Evolutionary conservation across 2,113 vertebrate species (phyloP).

Genomic region (Reinhardtius hippoglossoides): DNA sequence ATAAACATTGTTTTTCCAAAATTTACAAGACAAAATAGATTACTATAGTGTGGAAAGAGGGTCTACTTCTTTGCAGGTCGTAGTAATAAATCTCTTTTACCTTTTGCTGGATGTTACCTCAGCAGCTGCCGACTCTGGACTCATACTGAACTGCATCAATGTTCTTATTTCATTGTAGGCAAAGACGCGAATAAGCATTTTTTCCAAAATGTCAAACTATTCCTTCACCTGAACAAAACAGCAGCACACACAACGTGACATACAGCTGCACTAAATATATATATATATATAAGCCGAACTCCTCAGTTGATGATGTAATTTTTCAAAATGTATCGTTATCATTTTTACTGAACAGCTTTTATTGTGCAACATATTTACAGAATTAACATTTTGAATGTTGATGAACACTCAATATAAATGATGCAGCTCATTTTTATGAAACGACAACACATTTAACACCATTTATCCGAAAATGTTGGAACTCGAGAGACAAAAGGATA

Average conservation of each 20-base stretch:
- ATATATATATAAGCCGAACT: not conserved
- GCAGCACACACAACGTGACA: not conserved
- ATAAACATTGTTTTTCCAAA: no score
- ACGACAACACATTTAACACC: conserved; percentile 46
- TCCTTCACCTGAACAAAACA: conserved; percentile 11
- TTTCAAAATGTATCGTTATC: not conserved
- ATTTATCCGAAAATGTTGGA: conserved; percentile 34
- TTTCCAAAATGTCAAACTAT: conserved; percentile 14
- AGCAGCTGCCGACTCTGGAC: not conserved
- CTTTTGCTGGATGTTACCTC: not conserved
- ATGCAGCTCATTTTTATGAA: conserved; percentile 33
- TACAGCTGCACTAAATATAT: not conserved
- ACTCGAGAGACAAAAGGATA: conserved; percentile 57
- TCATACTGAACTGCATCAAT: not conserved
- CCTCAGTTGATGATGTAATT: not conserved
- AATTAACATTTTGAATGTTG: conserved; percentile 15
- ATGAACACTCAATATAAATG: conserved; percentile 10
- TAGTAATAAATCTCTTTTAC: not conserved
- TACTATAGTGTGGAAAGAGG: not conserved
- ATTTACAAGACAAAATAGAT: no score
- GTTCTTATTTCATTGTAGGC: not conserved
- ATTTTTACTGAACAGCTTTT: conserved; percentile 7
- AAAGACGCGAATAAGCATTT: not conserved
- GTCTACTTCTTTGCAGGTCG: not conserved
- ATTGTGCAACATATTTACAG: conserved; percentile 11